Evolutionary conservation across 23 tunicate genomes (phyloP), one percentile per base, ranked within the genome.

Genomic region (Corella eumyota): DNA sequence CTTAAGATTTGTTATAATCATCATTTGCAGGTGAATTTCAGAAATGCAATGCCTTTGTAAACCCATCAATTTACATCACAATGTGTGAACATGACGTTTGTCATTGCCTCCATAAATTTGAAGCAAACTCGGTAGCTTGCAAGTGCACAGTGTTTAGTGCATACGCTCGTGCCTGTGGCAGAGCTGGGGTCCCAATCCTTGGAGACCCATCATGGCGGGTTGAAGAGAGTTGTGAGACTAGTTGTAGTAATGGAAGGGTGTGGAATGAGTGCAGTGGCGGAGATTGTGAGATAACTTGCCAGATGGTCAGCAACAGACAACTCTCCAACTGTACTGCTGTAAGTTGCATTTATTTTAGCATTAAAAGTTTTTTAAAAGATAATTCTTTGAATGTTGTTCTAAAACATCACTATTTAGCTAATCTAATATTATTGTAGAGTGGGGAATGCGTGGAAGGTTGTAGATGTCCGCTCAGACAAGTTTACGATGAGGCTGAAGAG

Each of bases 81-180:
- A 88, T 88, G 96, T 88, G 96, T 58, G 56, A 73, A 25, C 81
- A 78, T 56, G 96, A 88, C 60, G 81, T 88, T n/a, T 88, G 96
- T 35, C 80, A 77, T 25, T 61, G 81, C 40, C 52, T 66, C 48
- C 81, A 88, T 49, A 88, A 88, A 36, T 66, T 67, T 36, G 36
- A 60, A 11, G 68, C 78, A 22, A 73, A 78, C 34, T 46, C 67
- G 1, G 66, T 45, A 15, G 48, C 51, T 0, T 70, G 76, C 69
- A 78, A 78, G 45, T 88, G 96, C 47, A 62, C 88, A 2, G 76
- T 88, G 25, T 36, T 88, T 36, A 69, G 81, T 61, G 81, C 76
- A 2, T 88, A 78, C 55, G 88, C 96, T 24, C 80, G 81, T 11
- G 75, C 81, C 22, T 88, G 96, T 68, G 77, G 88, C 15, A 7